Conservation (phyloP, 2,888 invertebrate species). For the Ferrisia virgata region DNA sequence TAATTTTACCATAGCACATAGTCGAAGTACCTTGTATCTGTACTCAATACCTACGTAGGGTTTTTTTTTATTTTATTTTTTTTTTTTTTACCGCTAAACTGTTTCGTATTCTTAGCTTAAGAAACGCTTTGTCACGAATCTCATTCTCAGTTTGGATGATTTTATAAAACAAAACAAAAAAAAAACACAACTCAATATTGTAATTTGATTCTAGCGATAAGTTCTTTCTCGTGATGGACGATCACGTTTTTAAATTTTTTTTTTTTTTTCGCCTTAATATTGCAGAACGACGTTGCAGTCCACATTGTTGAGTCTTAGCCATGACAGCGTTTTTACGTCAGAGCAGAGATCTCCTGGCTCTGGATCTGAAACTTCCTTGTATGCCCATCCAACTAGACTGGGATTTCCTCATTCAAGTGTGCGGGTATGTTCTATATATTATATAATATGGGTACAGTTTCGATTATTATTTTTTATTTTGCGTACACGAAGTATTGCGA, state of each 20-base stretch:
- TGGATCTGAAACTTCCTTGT: conserved; percentile 55
- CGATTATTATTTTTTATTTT: neutral
- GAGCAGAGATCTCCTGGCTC: conserved; percentile 59
- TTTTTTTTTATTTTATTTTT: no score
- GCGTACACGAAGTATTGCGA: neutral
- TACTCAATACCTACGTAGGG: neutral
- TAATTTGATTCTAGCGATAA: conserved; percentile 2
- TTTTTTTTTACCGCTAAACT: neutral
- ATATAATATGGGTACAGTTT: neutral
- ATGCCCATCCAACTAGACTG: conserved; percentile 53
- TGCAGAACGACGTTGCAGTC: conserved; percentile 55
- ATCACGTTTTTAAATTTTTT: conserved; percentile 36
- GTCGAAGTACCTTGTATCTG: no score
- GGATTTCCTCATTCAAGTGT: conserved; percentile 50
- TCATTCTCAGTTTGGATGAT: neutral
- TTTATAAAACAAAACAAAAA: conserved; percentile 16
- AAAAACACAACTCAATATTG: neutral
- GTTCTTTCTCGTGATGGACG: conserved; percentile 34
- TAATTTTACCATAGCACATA: neutral
- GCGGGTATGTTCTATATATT: conserved; percentile 49
- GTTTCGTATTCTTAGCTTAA: neutral
- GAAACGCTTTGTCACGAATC: conserved; percentile 16
- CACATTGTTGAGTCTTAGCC: conserved; percentile 74
- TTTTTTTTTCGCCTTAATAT: neutral
- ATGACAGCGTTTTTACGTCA: conserved; percentile 87